Base-by-base conservation (phyloP, 2,113 vertebrate genomes). In the Gallinago paraguaiae region DNA sequence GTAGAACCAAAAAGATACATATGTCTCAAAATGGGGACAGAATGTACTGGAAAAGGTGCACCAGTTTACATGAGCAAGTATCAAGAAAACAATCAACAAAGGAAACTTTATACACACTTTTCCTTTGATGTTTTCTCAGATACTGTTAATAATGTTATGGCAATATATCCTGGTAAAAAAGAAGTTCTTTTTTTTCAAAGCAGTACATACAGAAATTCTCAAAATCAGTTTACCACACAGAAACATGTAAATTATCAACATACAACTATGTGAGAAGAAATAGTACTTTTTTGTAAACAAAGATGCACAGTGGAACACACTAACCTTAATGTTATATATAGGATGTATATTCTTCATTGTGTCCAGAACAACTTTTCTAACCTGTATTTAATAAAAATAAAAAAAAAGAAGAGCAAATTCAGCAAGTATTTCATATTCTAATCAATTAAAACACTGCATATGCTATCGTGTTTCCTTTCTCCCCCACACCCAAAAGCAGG, bases 301-400 rank as follows among this genome's bases (percentile, higher is more conserved):
- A 90, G 51, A 53, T 11, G 14, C 12, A 79, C 9, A 59, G 14
- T 30, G 27, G 59, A 67, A 6, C 23, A 54, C 0, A 33, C 97
- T 97, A 89, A 99, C 99, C 98, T 99, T 99, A 86, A 99, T 99
- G 96, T 99, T 99, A 97, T 99, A 99, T 97, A 99, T 99, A 45
- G 99, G 99, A 93, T 99, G 99, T 96, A 99, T 98, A 97, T 99
- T 99, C 98, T 99, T 99, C 99, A 99, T 99, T 4, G 99, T 99
- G 95, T 99, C 99, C 97, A 99, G 85, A 91, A 99, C 99, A 77
- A 99, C 99, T 98, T 99, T 99, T 72, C 99, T 98, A 57, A 99
- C 99, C 99, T 99, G 90, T 59, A 95, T 92, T 97, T 92, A 76
- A 72, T 41, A 53, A 75, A 95, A 51, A 81, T 86, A 77, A 63